These are phyloP conservation scores for Dermatophagoides farinae DNA, from an alignment of 1,140 invertebrate genomes.

Conservation along the genomic window DNA sequence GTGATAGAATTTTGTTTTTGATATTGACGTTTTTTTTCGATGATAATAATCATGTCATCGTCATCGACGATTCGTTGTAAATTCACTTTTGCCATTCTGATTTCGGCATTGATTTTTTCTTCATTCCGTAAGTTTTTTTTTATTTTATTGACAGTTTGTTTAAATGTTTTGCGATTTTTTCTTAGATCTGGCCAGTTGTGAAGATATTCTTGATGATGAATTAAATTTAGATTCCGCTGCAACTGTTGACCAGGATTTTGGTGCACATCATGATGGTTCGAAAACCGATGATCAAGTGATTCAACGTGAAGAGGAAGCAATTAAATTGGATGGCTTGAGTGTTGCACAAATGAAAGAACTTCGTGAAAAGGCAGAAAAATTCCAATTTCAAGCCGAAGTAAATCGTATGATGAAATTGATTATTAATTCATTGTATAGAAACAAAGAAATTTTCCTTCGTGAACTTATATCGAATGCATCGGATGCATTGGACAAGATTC, in stretches of 20 bases:
- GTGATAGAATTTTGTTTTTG: too few species aligned
- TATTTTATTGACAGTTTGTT: neutral
- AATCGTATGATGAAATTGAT: constrained; percentile 91
- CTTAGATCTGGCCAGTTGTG: neutral
- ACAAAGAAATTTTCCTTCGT: constrained; percentile 97
- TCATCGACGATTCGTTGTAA: neutral
- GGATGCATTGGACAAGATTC: constrained; percentile 81
- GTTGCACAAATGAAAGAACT: constrained; percentile 81
- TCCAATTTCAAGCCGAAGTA: constrained; percentile 80
- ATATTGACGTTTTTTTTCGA: too few species aligned
- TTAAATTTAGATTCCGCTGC: neutral
- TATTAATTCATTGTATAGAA: constrained; percentile 99
- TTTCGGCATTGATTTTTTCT: neutral
- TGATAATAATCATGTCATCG: too few species aligned
- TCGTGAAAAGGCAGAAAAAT: constrained; percentile 44
- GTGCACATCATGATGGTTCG: constrained; percentile 53
- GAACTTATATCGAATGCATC: constrained; percentile 82
- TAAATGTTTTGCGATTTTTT: neutral
- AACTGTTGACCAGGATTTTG: constrained; percentile 46
- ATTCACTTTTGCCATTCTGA: neutral
- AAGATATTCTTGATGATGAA: constrained; percentile 2
- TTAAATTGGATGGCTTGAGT: constrained; percentile 84
- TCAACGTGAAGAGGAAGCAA: constrained; percentile 79
- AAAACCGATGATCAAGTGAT: constrained; percentile 51
- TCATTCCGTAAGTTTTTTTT: neutral